Evolutionary conservation across 2,888 invertebrate genomes (phyloP).

Genomic region (Anodontia alba): DNA sequence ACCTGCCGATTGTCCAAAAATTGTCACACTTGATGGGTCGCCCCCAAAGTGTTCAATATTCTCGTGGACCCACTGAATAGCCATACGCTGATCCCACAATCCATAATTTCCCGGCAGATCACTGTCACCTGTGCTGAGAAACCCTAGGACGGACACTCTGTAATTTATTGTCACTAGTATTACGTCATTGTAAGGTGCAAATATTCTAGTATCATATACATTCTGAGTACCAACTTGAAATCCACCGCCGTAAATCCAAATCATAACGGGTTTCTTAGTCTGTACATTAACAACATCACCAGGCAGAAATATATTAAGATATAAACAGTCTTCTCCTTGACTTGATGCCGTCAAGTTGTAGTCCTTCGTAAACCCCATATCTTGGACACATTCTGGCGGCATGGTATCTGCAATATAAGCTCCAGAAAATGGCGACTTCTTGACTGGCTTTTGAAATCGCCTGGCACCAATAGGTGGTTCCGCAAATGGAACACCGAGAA

Average conservation of each 20-base stretch:
- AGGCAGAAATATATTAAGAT: slow-evolving; percentile 33
- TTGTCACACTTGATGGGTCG: slow-evolving; percentile 13
- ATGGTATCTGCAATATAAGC: neutral
- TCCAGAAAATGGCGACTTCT: slow-evolving; percentile 14
- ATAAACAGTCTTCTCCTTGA: slow-evolving; percentile 34
- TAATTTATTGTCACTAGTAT: slow-evolving; percentile 42
- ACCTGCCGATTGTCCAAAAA: slow-evolving; percentile 43
- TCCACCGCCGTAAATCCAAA: slow-evolving; percentile 36
- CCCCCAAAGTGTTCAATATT: slow-evolving; percentile 42
- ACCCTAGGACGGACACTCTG: slow-evolving; percentile 27
- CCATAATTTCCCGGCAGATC: slow-evolving; percentile 29
- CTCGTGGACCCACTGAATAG: slow-evolving; percentile 43
- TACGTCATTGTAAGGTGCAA: slow-evolving; percentile 25
- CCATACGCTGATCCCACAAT: slow-evolving; percentile 47
- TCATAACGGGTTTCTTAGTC: slow-evolving; percentile 27
- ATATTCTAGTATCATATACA: neutral
- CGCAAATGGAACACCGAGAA: slow-evolving; percentile 34
- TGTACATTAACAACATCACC: neutral
- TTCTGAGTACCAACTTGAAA: slow-evolving; percentile 12
- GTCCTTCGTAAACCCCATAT: neutral
- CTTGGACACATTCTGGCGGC: slow-evolving; percentile 13
- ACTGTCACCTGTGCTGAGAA: slow-evolving; percentile 26
- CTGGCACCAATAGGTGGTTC: slow-evolving; percentile 13
- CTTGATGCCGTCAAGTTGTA: neutral
- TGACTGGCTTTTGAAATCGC: slow-evolving; percentile 30